phyloP scores from a whole-genome alignment of 2,113 vertebrate genomes.

The Vicugna pacos region DNA sequence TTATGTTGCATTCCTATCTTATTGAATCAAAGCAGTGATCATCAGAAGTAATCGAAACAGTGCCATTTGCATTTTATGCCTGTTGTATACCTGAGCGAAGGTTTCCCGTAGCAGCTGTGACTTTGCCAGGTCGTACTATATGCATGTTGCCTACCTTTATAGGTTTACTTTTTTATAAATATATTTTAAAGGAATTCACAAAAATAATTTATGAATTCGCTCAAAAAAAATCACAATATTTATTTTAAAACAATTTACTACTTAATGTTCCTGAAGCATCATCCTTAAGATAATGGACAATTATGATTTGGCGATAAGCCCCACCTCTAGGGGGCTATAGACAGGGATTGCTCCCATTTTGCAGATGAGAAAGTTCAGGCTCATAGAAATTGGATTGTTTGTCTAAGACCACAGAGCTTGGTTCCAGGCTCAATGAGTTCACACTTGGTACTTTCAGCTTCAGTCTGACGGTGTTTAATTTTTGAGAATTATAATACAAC shows the following conservation, averaged over 20 bases:
- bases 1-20: neutral
- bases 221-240: neutral
- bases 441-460: neutral
- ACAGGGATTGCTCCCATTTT: neutral
- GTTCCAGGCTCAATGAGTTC: neutral
- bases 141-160: neutral
- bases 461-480: neutral
- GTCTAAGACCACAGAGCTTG: neutral
- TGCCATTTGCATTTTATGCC: neutral
- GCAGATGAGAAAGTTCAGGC: neutral
- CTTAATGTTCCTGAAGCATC: neutral
- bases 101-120: neutral
- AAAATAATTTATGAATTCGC: neutral
- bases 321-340: neutral
- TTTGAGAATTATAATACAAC: neutral
- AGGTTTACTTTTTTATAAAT: neutral
- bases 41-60: neutral
- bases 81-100: neutral
- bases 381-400: neutral
- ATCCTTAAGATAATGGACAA: neutral
- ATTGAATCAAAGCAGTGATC: neutral
- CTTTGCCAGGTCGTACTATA: neutral
- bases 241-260: constrained; percentile 2
- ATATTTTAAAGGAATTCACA: constrained; percentile 8
- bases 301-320: neutral